Percentiles rank a stretch among this genome's conserved stretches.
phyloP scores from a whole-genome alignment of 2,888 invertebrate species.

The Mythimna impura region DNA sequence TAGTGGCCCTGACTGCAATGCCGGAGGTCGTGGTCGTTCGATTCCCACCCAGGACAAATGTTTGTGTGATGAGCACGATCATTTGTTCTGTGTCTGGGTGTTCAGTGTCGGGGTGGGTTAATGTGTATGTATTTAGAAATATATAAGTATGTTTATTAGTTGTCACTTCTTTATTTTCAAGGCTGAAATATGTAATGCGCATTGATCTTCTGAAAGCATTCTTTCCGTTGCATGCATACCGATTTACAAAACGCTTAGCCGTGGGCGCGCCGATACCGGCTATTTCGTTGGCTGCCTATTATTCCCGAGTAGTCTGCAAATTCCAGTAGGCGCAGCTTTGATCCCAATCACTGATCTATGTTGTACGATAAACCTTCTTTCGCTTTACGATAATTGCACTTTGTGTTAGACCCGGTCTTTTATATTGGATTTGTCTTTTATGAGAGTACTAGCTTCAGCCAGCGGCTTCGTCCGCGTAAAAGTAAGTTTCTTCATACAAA shows the following conservation, averaged over 20 bases:
- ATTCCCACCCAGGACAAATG: too few relatives aligned
- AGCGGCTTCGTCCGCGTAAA: too few relatives aligned
- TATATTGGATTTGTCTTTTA: slow-evolving; percentile 30
- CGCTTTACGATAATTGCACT: slow-evolving; percentile 54
- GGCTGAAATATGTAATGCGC: not conserved
- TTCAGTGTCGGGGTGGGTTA: too few relatives aligned
- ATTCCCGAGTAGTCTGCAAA: slow-evolving; percentile 36
- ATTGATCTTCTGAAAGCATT: slow-evolving; percentile 34
- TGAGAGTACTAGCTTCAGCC: not conserved
- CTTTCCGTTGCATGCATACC: not conserved
- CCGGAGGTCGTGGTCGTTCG: too few relatives aligned
- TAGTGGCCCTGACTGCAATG: too few relatives aligned
- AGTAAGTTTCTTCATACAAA: too few relatives aligned
- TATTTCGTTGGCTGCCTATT: slow-evolving; percentile 42
- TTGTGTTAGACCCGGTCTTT: slow-evolving; percentile 26
- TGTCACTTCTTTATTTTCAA: not conserved
- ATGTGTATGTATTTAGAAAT: too few relatives aligned
- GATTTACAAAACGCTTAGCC: slow-evolving; percentile 38
- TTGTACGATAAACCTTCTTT: slow-evolving; percentile 45
- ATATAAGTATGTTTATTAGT: too few relatives aligned
- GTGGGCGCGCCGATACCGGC: slow-evolving; percentile 52
- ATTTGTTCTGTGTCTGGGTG: too few relatives aligned
- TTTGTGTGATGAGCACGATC: too few relatives aligned
- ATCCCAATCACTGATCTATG: slow-evolving; percentile 53
- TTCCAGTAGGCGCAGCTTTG: slow-evolving; percentile 57